Conservation (phyloP, 2,888 invertebrate species). For the Agrilus biguttatus region DNA sequence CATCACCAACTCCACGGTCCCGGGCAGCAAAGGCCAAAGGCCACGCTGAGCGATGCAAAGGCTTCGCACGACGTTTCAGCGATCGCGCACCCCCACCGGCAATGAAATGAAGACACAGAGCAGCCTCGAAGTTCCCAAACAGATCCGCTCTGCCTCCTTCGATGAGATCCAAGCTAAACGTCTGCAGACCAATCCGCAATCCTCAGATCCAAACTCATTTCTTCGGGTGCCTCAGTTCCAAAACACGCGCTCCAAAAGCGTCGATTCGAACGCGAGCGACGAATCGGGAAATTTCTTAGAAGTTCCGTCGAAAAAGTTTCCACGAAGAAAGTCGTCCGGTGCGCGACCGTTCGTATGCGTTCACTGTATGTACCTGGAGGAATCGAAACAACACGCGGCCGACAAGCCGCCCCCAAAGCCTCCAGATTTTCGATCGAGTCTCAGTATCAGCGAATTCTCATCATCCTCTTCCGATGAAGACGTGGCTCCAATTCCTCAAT, state of each 20-base stretch:
- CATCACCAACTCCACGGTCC: slow-evolving; percentile 2
- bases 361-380: slow-evolving; percentile 64
- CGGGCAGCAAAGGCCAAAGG: slow-evolving; percentile 10
- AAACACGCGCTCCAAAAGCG: slow-evolving; percentile 62
- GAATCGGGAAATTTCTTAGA: slow-evolving; percentile 43
- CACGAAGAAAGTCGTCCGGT: slow-evolving; percentile 47
- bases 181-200: slow-evolving; percentile 26
- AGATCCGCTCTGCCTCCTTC: slow-evolving; percentile 80
- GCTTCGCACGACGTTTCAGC: slow-evolving; percentile 74
- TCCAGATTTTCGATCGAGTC: slow-evolving; percentile 19
- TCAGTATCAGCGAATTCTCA: slow-evolving; percentile 32
- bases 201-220: slow-evolving; percentile 27
- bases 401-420: slow-evolving; percentile 29
- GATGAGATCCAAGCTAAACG: slow-evolving; percentile 77
- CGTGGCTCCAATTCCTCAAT: slow-evolving; percentile 33
- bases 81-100: slow-evolving; percentile 76
- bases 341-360: slow-evolving; percentile 57
- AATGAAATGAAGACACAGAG: slow-evolving; percentile 86
- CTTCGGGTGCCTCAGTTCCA: slow-evolving; percentile 53
- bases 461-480: slow-evolving; percentile 35
- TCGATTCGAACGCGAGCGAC: slow-evolving; percentile 62
- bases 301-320: slow-evolving; percentile 44
- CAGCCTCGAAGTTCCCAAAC: slow-evolving; percentile 81
- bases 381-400: slow-evolving; percentile 39
- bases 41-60: slow-evolving; percentile 46